Percentiles rank a stretch among this genome's conserved stretches.
phyloP scores from a whole-genome alignment of 2,797 vertebrate species.

The Sparus aurata region DNA sequence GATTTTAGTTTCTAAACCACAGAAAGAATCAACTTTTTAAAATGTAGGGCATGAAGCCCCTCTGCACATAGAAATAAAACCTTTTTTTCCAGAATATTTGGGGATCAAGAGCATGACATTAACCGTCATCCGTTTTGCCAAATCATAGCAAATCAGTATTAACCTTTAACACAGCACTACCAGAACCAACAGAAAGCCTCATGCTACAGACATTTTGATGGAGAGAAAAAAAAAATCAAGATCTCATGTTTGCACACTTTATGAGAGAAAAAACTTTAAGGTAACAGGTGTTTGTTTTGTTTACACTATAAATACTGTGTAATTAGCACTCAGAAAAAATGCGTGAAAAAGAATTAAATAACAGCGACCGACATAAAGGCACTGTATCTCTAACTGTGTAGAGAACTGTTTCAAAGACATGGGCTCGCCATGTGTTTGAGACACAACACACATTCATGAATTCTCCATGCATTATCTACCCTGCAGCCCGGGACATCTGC shows the following conservation, averaged over 20 bases:
- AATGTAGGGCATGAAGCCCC: slow-evolving; percentile 20
- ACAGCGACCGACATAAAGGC: slow-evolving; percentile 91
- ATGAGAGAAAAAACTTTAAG: slow-evolving; percentile 69
- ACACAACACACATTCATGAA: slow-evolving; percentile 60
- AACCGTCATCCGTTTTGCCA: slow-evolving; percentile 41
- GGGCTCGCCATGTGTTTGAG: slow-evolving; percentile 41
- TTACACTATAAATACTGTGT: slow-evolving; percentile 67
- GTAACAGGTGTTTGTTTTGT: slow-evolving; percentile 71
- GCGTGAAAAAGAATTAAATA: slow-evolving; percentile 86
- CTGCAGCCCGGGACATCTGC: slow-evolving; percentile 53
- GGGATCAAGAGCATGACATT: slow-evolving; percentile 41
- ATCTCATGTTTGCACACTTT: slow-evolving; percentile 57
- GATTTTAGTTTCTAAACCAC: slow-evolving; percentile 57
- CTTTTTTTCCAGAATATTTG: slow-evolving; percentile 37
- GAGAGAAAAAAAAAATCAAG: slow-evolving; percentile 25
- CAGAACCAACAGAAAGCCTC: slow-evolving; percentile 56
- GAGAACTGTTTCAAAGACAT: slow-evolving; percentile 69
- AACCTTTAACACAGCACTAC: slow-evolving; percentile 46
- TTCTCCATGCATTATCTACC: slow-evolving; percentile 29
- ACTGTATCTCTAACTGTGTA: slow-evolving; percentile 84
- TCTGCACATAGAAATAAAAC: slow-evolving; percentile 40
- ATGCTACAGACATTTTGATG: slow-evolving; percentile 65
- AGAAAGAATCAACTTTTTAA: slow-evolving; percentile 35
- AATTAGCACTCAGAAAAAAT: slow-evolving; percentile 76
- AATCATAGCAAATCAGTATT: slow-evolving; percentile 60